Base-by-base conservation (phyloP, 1,140 invertebrate genomes). In the Neelides sp. region DNA sequence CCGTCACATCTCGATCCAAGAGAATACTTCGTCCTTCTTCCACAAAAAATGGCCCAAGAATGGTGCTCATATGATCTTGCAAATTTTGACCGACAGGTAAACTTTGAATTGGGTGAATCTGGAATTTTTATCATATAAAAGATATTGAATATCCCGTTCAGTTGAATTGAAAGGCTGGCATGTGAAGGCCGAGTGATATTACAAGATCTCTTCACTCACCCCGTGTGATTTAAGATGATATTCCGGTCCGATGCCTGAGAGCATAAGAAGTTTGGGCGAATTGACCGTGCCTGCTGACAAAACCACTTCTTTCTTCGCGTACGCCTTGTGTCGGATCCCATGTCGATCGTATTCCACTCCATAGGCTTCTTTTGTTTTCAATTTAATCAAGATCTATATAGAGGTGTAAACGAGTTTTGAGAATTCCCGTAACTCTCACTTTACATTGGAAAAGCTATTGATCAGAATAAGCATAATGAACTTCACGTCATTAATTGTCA, bases 11-110 rank as follows among this genome's bases (percentile, higher is more conserved):
- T 51, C 49, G 13, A 32, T 51, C 49, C 4, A 51, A 20, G 2
- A 37, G 20, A 19, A 51, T 26, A 13, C 24, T 30, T 8, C 15
- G 17, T 0, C 30, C 35, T 13, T 43, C 36, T 19, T 51, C 41
- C 12, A 51, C 45, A 22, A 51, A 42, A 41, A 51, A 51, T 3
- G 49, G 49, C 30, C 53, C 53, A 1, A 55, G 32, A 26, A 35
- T 24, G 7, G 48, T 46, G 2, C 34, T 17, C 19, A 55, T n/a
- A 34, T 55, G 53, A 41, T 55, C 53, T 36, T 55, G 53, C 0
- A 50, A 28, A 26, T 50, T 46, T 35, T 55, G 40, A 23, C 53
- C 53, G 1, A 55, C 53, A 20, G 47, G 53, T 19, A 46, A 40
- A 40, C 50, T 35, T 12, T 30, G 26, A 32, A 20, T 39, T 24